A percentile compares a stretch with the other conserved stretches of the same genome.
These are phyloP conservation scores for Troilus luridus DNA, from an alignment of 2,888 invertebrate genomes.

Conservation along the genomic window DNA sequence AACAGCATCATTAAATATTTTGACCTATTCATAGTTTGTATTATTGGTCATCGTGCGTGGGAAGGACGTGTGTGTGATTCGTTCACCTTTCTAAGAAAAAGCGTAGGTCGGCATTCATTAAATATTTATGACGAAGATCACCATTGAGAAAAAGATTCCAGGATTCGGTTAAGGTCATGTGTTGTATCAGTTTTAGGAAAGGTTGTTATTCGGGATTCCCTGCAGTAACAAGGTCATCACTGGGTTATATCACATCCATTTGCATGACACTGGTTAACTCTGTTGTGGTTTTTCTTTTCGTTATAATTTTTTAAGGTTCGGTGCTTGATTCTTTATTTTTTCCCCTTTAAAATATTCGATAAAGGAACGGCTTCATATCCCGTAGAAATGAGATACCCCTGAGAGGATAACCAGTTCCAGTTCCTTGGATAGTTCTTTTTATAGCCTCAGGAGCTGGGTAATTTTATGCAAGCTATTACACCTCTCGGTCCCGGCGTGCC, in stretches of 20 bases:
- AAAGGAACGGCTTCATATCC: not conserved
- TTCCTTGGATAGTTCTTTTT: constrained; percentile 2
- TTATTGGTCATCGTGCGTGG: constrained; percentile 1
- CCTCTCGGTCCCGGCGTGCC: not conserved
- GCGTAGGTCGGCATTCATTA: not conserved
- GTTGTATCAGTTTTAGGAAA: not conserved
- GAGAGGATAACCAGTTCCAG: not conserved
- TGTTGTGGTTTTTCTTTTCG: not conserved
- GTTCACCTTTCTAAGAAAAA: not conserved
- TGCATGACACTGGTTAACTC: not conserved
- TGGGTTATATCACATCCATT: not conserved
- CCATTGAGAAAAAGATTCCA: constrained; percentile 7
- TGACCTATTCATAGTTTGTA: not conserved
- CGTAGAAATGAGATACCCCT: not conserved
- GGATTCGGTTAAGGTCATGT: not conserved
- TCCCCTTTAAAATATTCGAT: not conserved
- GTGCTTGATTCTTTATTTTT: not conserved
- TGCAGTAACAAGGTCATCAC: not conserved
- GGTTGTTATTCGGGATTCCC: not conserved
- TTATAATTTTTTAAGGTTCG: not conserved
- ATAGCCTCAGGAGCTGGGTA: constrained; percentile 5
- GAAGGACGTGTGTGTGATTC: not conserved
- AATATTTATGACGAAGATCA: not conserved
- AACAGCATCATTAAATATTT: not conserved
- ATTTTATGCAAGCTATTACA: constrained; percentile 29